These are phyloP conservation scores for Alitta virens DNA, from an alignment of 2,888 invertebrate species.

Conservation along the genomic window DNA sequence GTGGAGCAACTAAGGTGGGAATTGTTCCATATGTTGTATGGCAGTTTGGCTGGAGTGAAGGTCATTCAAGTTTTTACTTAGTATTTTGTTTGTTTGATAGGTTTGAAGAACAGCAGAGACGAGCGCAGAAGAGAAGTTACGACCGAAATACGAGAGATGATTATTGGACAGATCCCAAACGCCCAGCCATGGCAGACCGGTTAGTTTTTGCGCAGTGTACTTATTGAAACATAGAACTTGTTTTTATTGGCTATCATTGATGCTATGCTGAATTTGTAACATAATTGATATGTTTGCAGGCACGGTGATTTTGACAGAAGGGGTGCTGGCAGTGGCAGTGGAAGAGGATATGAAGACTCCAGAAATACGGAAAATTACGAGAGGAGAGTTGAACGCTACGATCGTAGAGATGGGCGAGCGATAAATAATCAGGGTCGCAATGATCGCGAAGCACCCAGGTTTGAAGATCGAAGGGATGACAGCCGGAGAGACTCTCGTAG, in stretches of 20 bases:
- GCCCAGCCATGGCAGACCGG: neutral
- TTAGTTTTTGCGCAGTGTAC: no score
- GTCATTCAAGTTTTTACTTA: no score
- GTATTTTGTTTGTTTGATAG: neutral
- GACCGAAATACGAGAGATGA: slow-evolving; percentile 8
- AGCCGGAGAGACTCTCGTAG: slow-evolving; percentile 22
- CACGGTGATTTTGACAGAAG: slow-evolving; percentile 17
- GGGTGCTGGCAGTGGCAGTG: neutral
- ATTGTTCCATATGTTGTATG: no score
- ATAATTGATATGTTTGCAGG: no score
- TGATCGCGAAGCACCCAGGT: slow-evolving; percentile 3
- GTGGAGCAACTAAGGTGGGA: slow-evolving; percentile 12
- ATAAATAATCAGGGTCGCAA: slow-evolving; percentile 1
- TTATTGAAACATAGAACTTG: no score
- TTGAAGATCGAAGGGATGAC: slow-evolving; percentile 18
- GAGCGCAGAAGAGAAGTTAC: slow-evolving; percentile 14
- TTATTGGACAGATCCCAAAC: slow-evolving; percentile 13
- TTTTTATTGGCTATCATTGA: no score
- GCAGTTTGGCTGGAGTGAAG: no score
- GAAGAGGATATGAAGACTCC: slow-evolving; percentile 7
- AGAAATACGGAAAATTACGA: neutral
- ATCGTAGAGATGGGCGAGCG: slow-evolving; percentile 27
- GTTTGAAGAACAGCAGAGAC: slow-evolving; percentile 10
- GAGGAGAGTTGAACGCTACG: slow-evolving; percentile 34
- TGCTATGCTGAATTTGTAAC: no score